Evolutionary conservation across 1,140 invertebrate species (phyloP), one percentile per base, ranked within the genome.

Genomic region (Eupristina koningsbergeri): DNA sequence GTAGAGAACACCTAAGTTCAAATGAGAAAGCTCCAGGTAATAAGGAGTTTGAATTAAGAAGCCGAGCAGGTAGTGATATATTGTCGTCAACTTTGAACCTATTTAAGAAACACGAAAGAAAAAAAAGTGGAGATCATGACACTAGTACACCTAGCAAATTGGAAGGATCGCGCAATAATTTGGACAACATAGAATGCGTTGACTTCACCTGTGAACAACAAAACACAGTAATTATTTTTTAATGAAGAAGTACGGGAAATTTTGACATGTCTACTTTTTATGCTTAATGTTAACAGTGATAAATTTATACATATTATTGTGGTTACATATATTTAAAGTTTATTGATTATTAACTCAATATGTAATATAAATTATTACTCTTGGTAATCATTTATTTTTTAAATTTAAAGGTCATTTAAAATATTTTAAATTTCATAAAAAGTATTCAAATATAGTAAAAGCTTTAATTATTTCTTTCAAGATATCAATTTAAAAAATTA

Each of bases 101-200:
- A 0, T 94, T 94, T 47, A 92, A 92, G 39, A 93, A 93, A 83
- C 89, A 91, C 7, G 93, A 93, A 80, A 86, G 93, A 8, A 93
- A 93, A 76, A 92, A 92, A 83, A 91, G 89, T 84, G 61, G 84
- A n/a, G 81, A 87, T n/a, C 84, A 86, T 58, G 71, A 86, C 53
- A 85, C 83, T 73, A 61, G 86, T 69, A 85, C 86, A 0, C 63
- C 69, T 0, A 82, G 86, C n/a, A 71, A 45, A 8, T 29, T 81
- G 9, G 80, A 81, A 15, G 79, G 73, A 11, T 77, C 80, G 2
- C 81, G 86, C n/a, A 87, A 80, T 0, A 81, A 90, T 0, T 45
- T 92, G 58, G 92, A 93, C 15, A 91, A 91, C 45, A 93, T 93
- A 29, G 90, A 90, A 0, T 89, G 91, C 63, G 91, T 91, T 0